Percentiles rank a stretch among this genome's conserved stretches.
Conservation (phyloP, 1,140 invertebrate species). For the Bombus pascuorum region DNA sequence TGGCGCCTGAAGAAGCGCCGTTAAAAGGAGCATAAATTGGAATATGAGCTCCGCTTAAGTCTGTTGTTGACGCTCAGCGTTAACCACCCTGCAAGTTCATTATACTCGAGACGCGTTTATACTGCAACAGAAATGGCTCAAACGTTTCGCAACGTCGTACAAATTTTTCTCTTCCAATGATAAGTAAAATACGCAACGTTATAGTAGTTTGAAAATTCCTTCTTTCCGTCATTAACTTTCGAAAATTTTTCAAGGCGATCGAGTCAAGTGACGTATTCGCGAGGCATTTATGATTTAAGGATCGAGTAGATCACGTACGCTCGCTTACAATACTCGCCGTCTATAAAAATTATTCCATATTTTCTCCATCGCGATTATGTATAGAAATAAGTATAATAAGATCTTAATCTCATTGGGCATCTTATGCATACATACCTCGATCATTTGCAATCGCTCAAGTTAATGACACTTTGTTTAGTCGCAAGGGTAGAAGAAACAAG, state of each 20-base stretch:
- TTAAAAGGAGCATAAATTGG: not conserved
- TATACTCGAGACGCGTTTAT: not conserved
- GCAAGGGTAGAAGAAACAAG: not conserved
- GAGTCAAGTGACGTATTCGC: not conserved
- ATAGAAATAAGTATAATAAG: not conserved
- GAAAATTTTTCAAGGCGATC: not conserved
- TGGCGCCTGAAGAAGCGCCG: not conserved
- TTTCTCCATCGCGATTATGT: not conserved
- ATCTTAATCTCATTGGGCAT: not conserved
- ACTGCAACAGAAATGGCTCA: not conserved
- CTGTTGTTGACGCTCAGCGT: not conserved
- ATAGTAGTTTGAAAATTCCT: not conserved
- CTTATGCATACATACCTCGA: not conserved
- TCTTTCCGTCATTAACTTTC: not conserved
- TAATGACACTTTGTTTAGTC: not conserved
- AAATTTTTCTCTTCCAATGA: not conserved
- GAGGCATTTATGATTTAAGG: not conserved
- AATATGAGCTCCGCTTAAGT: not conserved
- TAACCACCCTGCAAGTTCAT: not conserved
- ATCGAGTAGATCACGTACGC: not conserved
- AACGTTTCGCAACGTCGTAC: not conserved
- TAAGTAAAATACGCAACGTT: not conserved
- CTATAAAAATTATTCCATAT: not conserved
- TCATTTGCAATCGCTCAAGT: not conserved
- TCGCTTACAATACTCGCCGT: not conserved